phyloP scores from a whole-genome alignment of 2,888 invertebrate genomes.

The Tetragonisca angustula region DNA sequence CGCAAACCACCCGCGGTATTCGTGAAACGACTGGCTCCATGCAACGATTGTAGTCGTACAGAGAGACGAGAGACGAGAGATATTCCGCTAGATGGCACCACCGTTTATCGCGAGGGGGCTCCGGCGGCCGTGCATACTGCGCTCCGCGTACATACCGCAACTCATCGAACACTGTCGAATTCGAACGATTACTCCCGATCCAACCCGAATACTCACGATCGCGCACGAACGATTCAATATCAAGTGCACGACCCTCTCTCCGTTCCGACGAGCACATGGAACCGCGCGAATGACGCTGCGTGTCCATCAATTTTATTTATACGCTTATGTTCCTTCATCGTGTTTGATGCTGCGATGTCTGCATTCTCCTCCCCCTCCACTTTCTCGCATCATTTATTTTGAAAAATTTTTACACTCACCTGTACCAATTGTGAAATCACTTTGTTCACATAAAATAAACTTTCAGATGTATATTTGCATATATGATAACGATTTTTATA shows the following conservation, averaged over 20 bases:
- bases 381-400: background rate
- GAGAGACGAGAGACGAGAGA: conserved; percentile 57
- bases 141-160: conserved; percentile 62
- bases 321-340: conserved; percentile 25
- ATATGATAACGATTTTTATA: too few relatives aligned
- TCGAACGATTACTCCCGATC: conserved; percentile 60
- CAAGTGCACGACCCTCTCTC: conserved; percentile 77
- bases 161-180: conserved; percentile 65
- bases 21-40: conserved; percentile 82
- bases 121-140: conserved; percentile 71
- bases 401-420: background rate
- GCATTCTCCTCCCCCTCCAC: background rate
- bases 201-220: conserved; percentile 55
- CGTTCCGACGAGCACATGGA: conserved; percentile 47
- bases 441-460: background rate
- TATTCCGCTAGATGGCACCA: conserved; percentile 76
- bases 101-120: conserved; percentile 73
- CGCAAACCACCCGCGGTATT: conserved; percentile 79
- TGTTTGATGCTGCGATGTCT: background rate
- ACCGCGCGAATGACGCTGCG: conserved; percentile 27
- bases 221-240: conserved; percentile 74
- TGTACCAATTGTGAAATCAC: background rate
- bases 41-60: conserved; percentile 77
- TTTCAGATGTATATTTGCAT: background rate
- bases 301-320: conserved; percentile 33